Conservation (phyloP, 2,797 vertebrate species). For the Takifugu rubripes region DNA sequence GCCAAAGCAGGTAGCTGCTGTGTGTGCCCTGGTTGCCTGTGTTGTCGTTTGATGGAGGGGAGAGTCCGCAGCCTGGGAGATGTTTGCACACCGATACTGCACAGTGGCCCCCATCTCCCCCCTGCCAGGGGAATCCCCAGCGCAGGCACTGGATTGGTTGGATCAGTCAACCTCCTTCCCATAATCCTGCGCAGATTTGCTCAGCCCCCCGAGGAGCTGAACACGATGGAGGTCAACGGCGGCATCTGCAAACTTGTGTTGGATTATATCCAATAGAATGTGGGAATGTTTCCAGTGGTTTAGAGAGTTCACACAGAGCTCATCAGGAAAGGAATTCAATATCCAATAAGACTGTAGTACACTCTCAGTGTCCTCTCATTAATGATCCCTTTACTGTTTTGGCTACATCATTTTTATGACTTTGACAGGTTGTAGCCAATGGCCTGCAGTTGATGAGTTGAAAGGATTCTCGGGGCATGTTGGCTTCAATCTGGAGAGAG, state of each 20-base stretch:
- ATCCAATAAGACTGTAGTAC: slow-evolving; percentile 39
- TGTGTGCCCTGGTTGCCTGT: slow-evolving; percentile 64
- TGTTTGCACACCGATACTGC: slow-evolving; percentile 91
- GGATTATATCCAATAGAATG: slow-evolving; percentile 34
- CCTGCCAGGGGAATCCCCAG: slow-evolving; percentile 75
- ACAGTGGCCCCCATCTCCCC: slow-evolving; percentile 79
- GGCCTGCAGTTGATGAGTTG: slow-evolving; percentile 24
- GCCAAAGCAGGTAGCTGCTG: slow-evolving; percentile 41
- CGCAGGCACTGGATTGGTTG: slow-evolving; percentile 78
- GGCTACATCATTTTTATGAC: slow-evolving; percentile 24
- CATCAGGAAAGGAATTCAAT: slow-evolving; percentile 41
- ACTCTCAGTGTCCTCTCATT: slow-evolving; percentile 39
- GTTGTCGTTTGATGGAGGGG: slow-evolving; percentile 80
- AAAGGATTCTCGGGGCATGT: slow-evolving; percentile 26
- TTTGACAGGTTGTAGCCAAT: slow-evolving; percentile 31
- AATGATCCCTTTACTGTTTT: slow-evolving; percentile 29
- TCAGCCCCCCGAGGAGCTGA: slow-evolving; percentile 81
- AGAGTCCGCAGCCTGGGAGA: slow-evolving; percentile 91
- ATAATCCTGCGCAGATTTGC: slow-evolving; percentile 64
- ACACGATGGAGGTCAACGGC: slow-evolving; percentile 31
- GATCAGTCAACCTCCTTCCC: slow-evolving; percentile 78
- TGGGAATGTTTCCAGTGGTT: slow-evolving; percentile 19
- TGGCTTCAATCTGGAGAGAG: slow-evolving; percentile 35
- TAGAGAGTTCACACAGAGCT: slow-evolving; percentile 18
- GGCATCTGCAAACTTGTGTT: slow-evolving; percentile 49